A percentile compares a stretch with the other conserved stretches of the same genome.
Evolutionary conservation across 2,113 vertebrate genomes (phyloP).

Genomic region (Sminthopsis crassicaudata): DNA sequence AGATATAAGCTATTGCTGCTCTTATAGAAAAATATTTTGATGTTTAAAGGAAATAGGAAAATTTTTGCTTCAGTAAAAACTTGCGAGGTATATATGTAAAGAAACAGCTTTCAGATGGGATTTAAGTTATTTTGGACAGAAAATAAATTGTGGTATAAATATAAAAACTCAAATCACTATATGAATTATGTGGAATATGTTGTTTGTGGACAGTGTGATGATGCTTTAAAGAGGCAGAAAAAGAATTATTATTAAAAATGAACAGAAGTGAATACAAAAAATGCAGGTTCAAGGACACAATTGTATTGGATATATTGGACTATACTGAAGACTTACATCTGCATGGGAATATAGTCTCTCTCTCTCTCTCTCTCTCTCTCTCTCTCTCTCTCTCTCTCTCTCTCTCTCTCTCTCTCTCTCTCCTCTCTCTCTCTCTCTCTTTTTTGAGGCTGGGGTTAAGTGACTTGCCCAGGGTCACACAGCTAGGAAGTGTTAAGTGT

Average conservation of each 20-base stretch:
- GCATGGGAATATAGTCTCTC: not conserved
- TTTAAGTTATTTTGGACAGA: not conserved
- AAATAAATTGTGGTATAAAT: not conserved
- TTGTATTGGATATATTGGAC: not conserved
- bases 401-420: too few species aligned
- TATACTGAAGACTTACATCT: not conserved
- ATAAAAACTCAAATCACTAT: not conserved
- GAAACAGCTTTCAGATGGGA: not conserved
- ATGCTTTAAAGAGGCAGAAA: not conserved
- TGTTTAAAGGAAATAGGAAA: not conserved
- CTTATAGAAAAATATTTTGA: not conserved
- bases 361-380: too few species aligned
- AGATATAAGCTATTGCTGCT: not conserved
- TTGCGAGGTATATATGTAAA: not conserved
- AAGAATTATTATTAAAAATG: not conserved
- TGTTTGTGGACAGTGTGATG: not conserved
- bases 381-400: too few species aligned
- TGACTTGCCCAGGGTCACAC: too few species aligned
- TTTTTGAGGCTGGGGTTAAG: too few species aligned
- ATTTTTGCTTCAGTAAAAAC: not conserved
- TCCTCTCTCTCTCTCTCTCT: too few species aligned
- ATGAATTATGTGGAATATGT: not conserved
- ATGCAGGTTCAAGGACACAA: not conserved
- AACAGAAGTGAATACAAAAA: not conserved
- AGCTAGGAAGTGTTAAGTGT: too few species aligned